These are phyloP conservation scores for Coracopsis vasa DNA, from an alignment of 2,113 vertebrate genomes.

Conservation along the genomic window DNA sequence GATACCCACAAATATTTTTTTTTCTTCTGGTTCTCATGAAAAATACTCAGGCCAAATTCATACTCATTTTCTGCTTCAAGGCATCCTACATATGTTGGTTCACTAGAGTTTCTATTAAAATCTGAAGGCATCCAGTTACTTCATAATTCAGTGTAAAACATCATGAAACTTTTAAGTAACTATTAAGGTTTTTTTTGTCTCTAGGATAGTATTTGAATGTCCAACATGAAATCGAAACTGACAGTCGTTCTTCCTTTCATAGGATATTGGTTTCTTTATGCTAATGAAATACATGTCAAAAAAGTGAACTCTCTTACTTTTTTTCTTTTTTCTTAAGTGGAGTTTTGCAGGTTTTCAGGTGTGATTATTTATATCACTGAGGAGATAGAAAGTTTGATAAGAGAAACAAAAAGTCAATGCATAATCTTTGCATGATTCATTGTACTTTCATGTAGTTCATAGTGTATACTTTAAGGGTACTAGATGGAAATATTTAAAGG, in stretches of 20 bases:
- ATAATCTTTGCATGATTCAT: neutral
- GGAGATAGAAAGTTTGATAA: neutral
- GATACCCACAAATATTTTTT: neutral
- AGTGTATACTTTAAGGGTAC: neutral
- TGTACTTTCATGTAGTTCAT: neutral
- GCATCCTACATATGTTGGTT: neutral
- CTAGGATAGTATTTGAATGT: neutral
- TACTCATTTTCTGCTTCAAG: neutral
- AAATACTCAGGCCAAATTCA: neutral
- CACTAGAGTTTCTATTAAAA: neutral
- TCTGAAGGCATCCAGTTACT: neutral
- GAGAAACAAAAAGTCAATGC: neutral
- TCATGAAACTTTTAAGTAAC: neutral
- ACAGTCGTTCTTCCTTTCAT: neutral
- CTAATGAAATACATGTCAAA: neutral
- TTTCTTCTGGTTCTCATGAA: neutral
- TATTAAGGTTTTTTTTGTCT: neutral
- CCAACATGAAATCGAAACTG: neutral
- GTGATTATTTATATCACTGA: neutral
- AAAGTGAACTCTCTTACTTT: fast-evolving
- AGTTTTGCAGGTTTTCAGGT: neutral
- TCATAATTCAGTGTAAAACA: neutral
- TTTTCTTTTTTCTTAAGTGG: neutral
- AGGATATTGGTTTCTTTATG: neutral
- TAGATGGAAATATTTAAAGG: neutral